Evolutionary conservation across 2,113 vertebrate species (phyloP), one percentile per base, ranked within the genome.

Genomic region (Bungarus multicinctus): DNA sequence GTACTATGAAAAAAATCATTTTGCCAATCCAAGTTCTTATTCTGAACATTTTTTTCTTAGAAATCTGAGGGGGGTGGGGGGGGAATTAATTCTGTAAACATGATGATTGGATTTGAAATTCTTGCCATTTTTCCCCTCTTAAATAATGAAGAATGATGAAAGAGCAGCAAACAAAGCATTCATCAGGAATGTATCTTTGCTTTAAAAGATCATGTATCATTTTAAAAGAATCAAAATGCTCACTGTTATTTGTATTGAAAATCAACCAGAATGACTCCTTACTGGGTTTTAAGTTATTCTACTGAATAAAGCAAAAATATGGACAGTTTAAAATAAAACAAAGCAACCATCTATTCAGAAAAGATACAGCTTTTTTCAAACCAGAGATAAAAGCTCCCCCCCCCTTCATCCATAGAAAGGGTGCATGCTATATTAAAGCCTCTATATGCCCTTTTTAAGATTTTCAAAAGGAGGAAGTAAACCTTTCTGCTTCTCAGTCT

Each of bases 181-280:
- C 1, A 0, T 1, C 47, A 87, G 53, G 69, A 52, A 81, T 10
- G 57, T 39, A 2, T 0, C 0, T 0, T 27, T 55, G n/a, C 23
- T 94, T 22, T 88, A 52, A 89, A 94, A 92, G 85, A 91, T 90
- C 64, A 55, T 93, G 20, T 4, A 91, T 93, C 45, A 6, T 88
- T 52, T 69, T 25, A 12, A 1, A 81, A n/a, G 5, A 43, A 54
- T 93, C 90, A 1, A 2, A 93, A 88, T 90, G 60, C 92, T 95
- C 57, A 91, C 22, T 93, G 86, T 34, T 86, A 50, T 90, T 5
- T n/a, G 3, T 91, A 34, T 45, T 43, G 4, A 52, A 60, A 25
- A 1, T 92, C 45, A 87, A 90, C 89, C 74, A 89, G 34, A 52
- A 60, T 57, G 43, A 7, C 0, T 47, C 14, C 20, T 87, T 81